phyloP scores from a whole-genome alignment of 2,797 vertebrate species.

The Pangasius mekongensis region DNA sequence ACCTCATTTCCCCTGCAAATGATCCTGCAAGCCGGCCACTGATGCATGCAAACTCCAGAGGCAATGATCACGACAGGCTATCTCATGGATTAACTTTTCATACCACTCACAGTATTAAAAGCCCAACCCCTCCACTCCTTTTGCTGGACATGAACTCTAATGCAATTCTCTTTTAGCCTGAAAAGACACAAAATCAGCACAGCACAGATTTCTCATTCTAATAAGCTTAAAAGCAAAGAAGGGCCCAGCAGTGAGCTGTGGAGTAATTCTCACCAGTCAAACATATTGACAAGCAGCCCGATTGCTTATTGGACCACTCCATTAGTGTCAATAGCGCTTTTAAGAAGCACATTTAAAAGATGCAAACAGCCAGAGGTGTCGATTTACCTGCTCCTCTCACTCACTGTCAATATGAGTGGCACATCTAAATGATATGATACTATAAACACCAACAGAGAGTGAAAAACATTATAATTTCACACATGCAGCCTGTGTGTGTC shows the following conservation, averaged over 20 bases:
- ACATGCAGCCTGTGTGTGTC: neutral
- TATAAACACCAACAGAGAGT: neutral
- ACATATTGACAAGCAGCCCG: slow-evolving; percentile 39
- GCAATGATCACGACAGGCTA: slow-evolving; percentile 56
- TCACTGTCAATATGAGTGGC: slow-evolving; percentile 17
- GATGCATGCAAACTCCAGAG: slow-evolving; percentile 57
- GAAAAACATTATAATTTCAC: neutral
- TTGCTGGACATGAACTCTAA: slow-evolving; percentile 36
- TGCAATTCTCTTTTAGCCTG: slow-evolving; percentile 17
- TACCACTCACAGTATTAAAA: slow-evolving; percentile 60
- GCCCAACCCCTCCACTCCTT: slow-evolving; percentile 5
- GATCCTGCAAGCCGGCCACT: slow-evolving; percentile 50
- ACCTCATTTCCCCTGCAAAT: slow-evolving; percentile 65
- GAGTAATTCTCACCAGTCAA: slow-evolving; percentile 45
- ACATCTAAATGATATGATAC: neutral
- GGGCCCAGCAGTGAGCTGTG: slow-evolving; percentile 6
- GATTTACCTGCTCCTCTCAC: slow-evolving; percentile 8
- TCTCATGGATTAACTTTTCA: slow-evolving; percentile 64
- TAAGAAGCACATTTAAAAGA: slow-evolving; percentile 24
- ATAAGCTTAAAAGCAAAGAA: slow-evolving; percentile 1
- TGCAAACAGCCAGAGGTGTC: slow-evolving; percentile 35
- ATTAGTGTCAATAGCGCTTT: slow-evolving; percentile 44
- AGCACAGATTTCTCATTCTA: slow-evolving; percentile 17
- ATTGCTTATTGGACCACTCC: slow-evolving; percentile 47
- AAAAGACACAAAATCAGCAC: slow-evolving; percentile 27